Conservation (phyloP, 1,140 invertebrate species). For the Megalonaias nervosa region DNA sequence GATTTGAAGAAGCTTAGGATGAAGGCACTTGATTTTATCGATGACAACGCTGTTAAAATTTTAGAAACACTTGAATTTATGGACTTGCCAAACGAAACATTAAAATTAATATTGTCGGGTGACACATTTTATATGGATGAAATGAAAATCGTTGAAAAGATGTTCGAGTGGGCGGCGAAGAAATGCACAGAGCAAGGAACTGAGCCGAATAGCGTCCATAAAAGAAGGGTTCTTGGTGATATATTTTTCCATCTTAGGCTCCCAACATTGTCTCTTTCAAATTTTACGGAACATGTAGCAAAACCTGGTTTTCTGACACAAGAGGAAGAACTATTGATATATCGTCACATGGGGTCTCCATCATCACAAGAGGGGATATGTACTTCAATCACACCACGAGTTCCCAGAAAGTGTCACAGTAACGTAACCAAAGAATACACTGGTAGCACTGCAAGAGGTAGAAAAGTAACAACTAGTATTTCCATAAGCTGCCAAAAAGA, state of each 20-base stretch:
- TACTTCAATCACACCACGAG: too few species aligned
- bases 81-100: neutral
- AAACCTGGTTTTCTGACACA: neutral
- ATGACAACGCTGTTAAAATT: neutral
- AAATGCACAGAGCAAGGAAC: neutral
- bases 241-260: neutral
- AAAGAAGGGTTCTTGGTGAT: neutral
- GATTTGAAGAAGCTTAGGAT: neutral
- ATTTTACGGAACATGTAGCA: neutral
- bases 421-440: too few species aligned
- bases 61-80: neutral
- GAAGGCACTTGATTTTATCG: neutral
- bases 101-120: constrained; percentile 5
- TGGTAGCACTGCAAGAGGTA: too few species aligned
- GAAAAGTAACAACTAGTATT: too few species aligned
- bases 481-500: too few species aligned
- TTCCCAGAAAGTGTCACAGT: too few species aligned
- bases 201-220: neutral
- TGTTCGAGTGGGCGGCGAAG: neutral
- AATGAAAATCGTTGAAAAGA: neutral
- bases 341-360: too few species aligned
- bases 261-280: neutral
- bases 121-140: constrained; percentile 9
- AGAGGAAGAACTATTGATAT: too few species aligned
- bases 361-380: too few species aligned